These are phyloP conservation scores for Calliphora vicina DNA, from an alignment of 1,140 invertebrate species.

Conservation along the genomic window DNA sequence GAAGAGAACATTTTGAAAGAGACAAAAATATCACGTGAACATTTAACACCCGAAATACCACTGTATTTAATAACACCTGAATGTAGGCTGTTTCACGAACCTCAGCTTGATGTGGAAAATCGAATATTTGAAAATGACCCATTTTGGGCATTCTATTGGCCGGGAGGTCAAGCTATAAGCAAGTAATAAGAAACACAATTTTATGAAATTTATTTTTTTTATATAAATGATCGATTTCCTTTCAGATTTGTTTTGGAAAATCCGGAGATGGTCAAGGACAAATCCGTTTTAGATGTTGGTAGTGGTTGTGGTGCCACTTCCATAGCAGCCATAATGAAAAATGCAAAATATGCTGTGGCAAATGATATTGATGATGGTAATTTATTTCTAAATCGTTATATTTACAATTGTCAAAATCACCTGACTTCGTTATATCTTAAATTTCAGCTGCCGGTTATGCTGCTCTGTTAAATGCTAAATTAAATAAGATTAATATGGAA, in stretches of 20 bases:
- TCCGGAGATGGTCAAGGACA: conserved; percentile 45
- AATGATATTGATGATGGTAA: conserved; percentile 64
- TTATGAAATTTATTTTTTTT: conserved; percentile 37
- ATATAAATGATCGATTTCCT: neutral
- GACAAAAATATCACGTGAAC: conserved; percentile 47
- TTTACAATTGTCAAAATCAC: neutral
- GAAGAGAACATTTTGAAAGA: conserved; percentile 34
- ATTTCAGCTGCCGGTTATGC: conserved; percentile 61
- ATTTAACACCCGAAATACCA: conserved; percentile 68
- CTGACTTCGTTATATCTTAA: neutral
- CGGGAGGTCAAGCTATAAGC: conserved; percentile 66
- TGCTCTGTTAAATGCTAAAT: conserved; percentile 64
- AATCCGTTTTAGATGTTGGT: conserved; percentile 62
- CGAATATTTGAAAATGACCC: conserved; percentile 62
- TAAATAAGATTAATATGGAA: conserved; percentile 63
- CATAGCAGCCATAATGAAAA: conserved; percentile 60
- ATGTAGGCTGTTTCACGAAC: conserved; percentile 65
- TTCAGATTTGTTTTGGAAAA: conserved; percentile 66
- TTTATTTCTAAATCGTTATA: conserved; percentile 63
- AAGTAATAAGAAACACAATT: conserved; percentile 46
- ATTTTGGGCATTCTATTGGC: conserved; percentile 71
- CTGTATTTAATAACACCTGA: conserved; percentile 66
- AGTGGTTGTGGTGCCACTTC: conserved; percentile 63
- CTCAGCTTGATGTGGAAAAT: conserved; percentile 44
- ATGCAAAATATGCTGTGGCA: conserved; percentile 56